phyloP scores from a whole-genome alignment of 2,888 invertebrate genomes.

The Ophioninae sp. region DNA sequence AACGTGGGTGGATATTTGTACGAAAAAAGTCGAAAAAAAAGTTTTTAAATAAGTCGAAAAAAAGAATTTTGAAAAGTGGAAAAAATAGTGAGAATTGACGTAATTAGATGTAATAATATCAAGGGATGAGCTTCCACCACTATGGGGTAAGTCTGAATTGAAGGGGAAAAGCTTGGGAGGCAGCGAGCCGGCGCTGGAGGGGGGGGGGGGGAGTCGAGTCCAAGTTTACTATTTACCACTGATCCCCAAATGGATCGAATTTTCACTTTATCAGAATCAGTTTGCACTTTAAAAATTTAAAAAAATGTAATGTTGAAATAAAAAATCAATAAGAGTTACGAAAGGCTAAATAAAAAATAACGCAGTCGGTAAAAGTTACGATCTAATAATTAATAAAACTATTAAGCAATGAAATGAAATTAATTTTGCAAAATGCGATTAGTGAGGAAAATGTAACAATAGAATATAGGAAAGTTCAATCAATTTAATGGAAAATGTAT shows the following conservation, averaged over 20 bases:
- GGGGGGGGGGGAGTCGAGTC: neutral
- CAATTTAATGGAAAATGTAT: too few species aligned
- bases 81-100: neutral
- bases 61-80: too few species aligned
- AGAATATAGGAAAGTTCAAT: too few species aligned
- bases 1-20: neutral
- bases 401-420: too few species aligned
- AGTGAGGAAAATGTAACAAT: too few species aligned
- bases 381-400: too few species aligned
- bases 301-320: neutral
- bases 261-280: neutral
- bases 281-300: neutral
- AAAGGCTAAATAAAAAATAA: neutral
- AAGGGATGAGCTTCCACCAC: neutral
- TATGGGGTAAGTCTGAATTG: neutral
- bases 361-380: too few species aligned
- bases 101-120: neutral
- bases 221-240: neutral
- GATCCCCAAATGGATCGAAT: neutral
- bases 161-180: neutral
- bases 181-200: too few species aligned
- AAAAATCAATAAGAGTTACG: neutral
- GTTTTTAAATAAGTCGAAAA: neutral
- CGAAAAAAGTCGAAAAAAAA: neutral
- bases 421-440: too few species aligned